Evolutionary conservation across 2,888 invertebrate genomes (phyloP).

Genomic region (Mimas tiliae): DNA sequence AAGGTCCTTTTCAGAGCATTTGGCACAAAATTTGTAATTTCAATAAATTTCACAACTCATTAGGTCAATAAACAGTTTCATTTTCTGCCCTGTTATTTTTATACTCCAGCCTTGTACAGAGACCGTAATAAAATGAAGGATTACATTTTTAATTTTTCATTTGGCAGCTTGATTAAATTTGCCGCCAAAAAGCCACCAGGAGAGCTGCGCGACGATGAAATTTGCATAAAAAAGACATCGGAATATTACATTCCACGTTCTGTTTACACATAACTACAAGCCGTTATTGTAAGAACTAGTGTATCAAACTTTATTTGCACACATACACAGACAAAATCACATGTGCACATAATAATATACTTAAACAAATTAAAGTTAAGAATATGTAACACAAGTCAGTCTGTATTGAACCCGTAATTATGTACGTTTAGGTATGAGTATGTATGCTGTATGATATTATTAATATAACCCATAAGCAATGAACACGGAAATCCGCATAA

Average conservation of each 20-base stretch:
- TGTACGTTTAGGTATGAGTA: too few species aligned
- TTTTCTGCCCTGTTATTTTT: slow-evolving; percentile 13
- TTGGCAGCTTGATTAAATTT: slow-evolving; percentile 54
- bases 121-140: slow-evolving; percentile 49
- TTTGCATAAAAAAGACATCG: slow-evolving; percentile 57
- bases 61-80: neutral
- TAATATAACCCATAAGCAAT: neutral
- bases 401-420: too few species aligned
- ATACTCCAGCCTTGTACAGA: slow-evolving; percentile 22
- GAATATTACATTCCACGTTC: slow-evolving; percentile 30
- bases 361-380: too few species aligned
- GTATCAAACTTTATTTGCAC: neutral
- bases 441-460: too few species aligned
- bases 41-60: neutral
- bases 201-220: slow-evolving; percentile 50
- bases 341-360: too few species aligned
- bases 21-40: neutral
- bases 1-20: too few species aligned
- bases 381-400: too few species aligned
- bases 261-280: neutral
- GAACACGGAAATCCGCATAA: neutral
- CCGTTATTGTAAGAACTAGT: neutral
- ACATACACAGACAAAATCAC: too few species aligned
- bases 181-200: slow-evolving; percentile 50
- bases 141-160: slow-evolving; percentile 68